Percentiles rank a stretch among this genome's conserved stretches.
phyloP scores from a whole-genome alignment of 2,113 vertebrate species.

The Morone chrysops region DNA sequence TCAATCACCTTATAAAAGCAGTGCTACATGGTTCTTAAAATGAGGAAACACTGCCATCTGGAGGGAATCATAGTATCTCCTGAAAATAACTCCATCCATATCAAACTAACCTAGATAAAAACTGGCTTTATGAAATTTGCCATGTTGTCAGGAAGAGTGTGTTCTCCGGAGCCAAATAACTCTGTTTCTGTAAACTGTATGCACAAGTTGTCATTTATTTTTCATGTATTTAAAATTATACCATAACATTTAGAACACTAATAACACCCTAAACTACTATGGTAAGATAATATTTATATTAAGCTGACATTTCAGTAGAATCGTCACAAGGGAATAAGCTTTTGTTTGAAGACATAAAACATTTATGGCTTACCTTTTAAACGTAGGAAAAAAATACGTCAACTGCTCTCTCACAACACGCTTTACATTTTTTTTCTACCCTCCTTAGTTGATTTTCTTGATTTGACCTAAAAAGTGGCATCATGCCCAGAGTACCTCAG shows the following conservation, averaged over 20 bases:
- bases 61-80: constrained; percentile 25
- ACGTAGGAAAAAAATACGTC: not conserved
- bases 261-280: not conserved
- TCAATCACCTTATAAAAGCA: constrained; percentile 45
- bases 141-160: not conserved
- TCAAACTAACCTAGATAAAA: constrained; percentile 14
- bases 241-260: constrained; percentile 11
- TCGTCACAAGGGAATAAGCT: not conserved
- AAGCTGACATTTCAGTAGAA: constrained; percentile 19
- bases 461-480: not conserved
- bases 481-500: not conserved
- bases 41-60: constrained; percentile 82
- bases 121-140: not conserved
- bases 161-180: constrained; percentile 27
- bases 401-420: not conserved
- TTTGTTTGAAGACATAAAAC: not conserved
- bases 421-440: not conserved
- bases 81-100: not conserved
- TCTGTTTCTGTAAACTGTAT: constrained; percentile 34
- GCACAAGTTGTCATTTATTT: not conserved
- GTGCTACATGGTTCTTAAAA: constrained; percentile 12
- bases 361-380: not conserved
- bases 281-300: constrained; percentile 29
- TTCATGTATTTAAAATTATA: not conserved
- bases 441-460: not conserved